Conservation (phyloP, 2,888 invertebrate genomes). For the Agrotis exclamationis region DNA sequence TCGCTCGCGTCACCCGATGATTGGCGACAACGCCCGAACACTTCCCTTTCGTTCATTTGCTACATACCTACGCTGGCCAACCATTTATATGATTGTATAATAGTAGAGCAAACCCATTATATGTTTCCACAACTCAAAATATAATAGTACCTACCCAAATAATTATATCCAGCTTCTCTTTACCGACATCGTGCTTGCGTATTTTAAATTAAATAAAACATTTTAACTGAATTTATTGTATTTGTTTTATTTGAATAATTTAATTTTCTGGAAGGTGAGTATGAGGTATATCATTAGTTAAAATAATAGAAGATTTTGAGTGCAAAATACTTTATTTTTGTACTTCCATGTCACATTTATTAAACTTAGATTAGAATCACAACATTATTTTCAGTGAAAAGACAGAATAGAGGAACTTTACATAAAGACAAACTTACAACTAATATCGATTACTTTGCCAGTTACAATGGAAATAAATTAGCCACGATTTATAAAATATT, state of each 20-base stretch:
- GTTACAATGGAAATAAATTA: slow-evolving; percentile 26
- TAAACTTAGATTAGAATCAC: slow-evolving; percentile 80
- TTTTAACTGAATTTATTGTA: slow-evolving; percentile 46
- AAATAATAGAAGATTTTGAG: slow-evolving; percentile 42
- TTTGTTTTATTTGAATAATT: slow-evolving; percentile 47
- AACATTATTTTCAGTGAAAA: slow-evolving; percentile 74
- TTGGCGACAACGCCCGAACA: no score
- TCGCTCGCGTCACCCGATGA: no score
- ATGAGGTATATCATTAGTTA: no score
- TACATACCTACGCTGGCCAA: slow-evolving; percentile 2
- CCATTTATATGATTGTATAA: not conserved
- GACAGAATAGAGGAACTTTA: slow-evolving; percentile 82
- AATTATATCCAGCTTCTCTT: slow-evolving; percentile 47
- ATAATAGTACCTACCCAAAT: slow-evolving; percentile 38
- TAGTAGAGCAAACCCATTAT: not conserved
- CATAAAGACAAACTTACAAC: slow-evolving; percentile 60
- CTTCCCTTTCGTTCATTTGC: not conserved
- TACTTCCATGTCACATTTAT: slow-evolving; percentile 77
- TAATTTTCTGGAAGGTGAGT: no score
- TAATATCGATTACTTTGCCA: slow-evolving; percentile 48
- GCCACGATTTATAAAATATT: slow-evolving; percentile 9
- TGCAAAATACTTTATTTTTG: slow-evolving; percentile 84
- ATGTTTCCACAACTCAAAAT: slow-evolving; percentile 27
- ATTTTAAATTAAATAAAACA: slow-evolving; percentile 60
- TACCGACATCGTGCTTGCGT: slow-evolving; percentile 59